A percentile compares a stretch with the other conserved stretches of the same genome.
Evolutionary conservation across 2,797 vertebrate species (phyloP).

Genomic region (Carduelis carduelis): DNA sequence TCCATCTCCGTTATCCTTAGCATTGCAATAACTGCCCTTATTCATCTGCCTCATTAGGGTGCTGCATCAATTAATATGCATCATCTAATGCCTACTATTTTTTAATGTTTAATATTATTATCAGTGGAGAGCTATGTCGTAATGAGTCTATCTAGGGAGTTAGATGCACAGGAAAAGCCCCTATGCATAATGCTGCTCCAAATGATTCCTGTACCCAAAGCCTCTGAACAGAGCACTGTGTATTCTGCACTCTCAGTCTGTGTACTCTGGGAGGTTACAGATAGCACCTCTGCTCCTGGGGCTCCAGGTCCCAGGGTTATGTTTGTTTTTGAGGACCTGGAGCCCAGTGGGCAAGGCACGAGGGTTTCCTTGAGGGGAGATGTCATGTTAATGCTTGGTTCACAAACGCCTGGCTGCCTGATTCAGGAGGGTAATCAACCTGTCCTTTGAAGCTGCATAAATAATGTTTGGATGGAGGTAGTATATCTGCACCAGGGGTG

Average conservation of each 20-base stretch:
- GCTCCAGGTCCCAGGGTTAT: not conserved
- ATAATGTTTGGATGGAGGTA: slow-evolving; percentile 49
- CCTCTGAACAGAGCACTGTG: not conserved
- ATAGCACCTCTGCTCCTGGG: not conserved
- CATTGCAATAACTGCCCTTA: not conserved
- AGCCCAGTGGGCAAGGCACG: not conserved
- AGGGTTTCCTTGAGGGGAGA: not conserved
- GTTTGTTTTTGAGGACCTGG: not conserved
- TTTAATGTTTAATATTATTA: not conserved
- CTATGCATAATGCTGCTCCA: not conserved
- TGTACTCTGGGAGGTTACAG: rapidly evolving
- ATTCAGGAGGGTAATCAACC: slow-evolving; percentile 68
- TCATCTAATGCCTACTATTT: not conserved
- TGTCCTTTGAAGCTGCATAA: slow-evolving; percentile 54
- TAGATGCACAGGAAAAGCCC: not conserved
- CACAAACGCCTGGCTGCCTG: slow-evolving; percentile 1
- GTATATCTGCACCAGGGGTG: slow-evolving; percentile 60
- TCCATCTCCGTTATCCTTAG: not conserved
- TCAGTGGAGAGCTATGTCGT: not conserved
- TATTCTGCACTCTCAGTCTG: not conserved
- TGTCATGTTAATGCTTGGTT: not conserved
- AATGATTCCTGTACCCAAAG: not conserved
- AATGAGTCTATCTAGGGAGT: not conserved
- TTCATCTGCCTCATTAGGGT: slow-evolving; percentile 5
- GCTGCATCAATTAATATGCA: not conserved